Base-by-base conservation (phyloP, 2,113 vertebrate genomes). In the Malurus melanocephalus region DNA sequence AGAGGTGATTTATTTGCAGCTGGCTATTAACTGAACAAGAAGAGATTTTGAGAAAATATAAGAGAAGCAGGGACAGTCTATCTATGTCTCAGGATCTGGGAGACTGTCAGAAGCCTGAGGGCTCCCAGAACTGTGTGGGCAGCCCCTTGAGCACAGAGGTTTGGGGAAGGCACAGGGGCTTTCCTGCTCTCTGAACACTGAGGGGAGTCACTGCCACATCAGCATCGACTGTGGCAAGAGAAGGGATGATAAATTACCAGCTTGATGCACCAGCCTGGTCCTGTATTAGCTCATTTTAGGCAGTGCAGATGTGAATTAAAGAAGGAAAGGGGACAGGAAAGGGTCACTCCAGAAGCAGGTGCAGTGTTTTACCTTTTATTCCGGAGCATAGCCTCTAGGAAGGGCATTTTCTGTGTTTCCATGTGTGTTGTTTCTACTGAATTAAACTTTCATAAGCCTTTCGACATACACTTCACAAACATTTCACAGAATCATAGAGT, bases 141-240 rank as follows among this genome's bases (percentile, higher is more conserved):
- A 43, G 14, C 42, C 15, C 3, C 7, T 43, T 27, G 30, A 38
- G 32, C 24, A 18, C 40, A 21, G 51, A 57, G 14, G 8, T 2
- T 2, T 19, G 4, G 10, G 18, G 8, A 14, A 65, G 24, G 52
- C 62, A 62, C 10, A 24, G 33, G 35, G 33, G 28, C 22, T 38
- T 38, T 53, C 9, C 33, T 69, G 19, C 22, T 17, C 28, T 45
- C n/a, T 61, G 32, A 51, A 15, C 2, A 2, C 19, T 8, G 23
- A 9, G 11, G 16, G 16, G 13, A 48, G 45, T 65, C 3, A 0
- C 33, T 79, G 21, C 20, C 21, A 68, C 21, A n/a, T 42, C 55
- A 21, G 1, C 8, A 6, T 1, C 0, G 1, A 3, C 5, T n/a
- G 33, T 62, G 52, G 19, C 16, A 17, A 49, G 42, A 17, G 38